Evolutionary conservation across 2,888 invertebrate genomes (phyloP), one percentile per base, ranked within the genome.

Genomic region (Iphiclides podalirius): DNA sequence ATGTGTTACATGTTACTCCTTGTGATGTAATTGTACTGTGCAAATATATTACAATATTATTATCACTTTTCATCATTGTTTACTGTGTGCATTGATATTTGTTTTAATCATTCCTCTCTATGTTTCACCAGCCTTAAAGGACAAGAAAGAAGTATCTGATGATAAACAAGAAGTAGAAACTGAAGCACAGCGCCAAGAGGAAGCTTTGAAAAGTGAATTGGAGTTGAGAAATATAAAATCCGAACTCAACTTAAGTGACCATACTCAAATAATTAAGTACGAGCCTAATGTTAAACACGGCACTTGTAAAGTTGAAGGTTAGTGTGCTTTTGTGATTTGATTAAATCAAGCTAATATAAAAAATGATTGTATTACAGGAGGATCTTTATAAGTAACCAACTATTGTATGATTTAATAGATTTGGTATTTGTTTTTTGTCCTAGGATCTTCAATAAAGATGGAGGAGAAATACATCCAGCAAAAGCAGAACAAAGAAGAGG

Each of bases 391-490:
- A n/a, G n/a, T n/a, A n/a, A n/a, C n/a, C n/a, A n/a, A n/a, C n/a
- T n/a, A n/a, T n/a, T n/a, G n/a, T n/a, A n/a, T n/a, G n/a, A n/a
- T n/a, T n/a, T n/a, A n/a, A n/a, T n/a, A n/a, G n/a, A n/a, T n/a
- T n/a, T n/a, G n/a, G n/a, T n/a, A n/a, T n/a, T n/a, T n/a, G n/a
- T n/a, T 6, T 6, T 28, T 28, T 9, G 8, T 28, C 16, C 1
- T 36, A 17, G 85, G 85, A 0, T 84, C 83, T n/a, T 84, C 89
- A 59, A 89, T 89, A 66, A 89, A 89, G 71, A 89, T 89, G 89
- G 89, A 89, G 68, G 89, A 89, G 62, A 89, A 83, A 64, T 89
- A 86, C 69, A 88, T 89, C 1, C 88, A 89, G 38, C 85, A 89
- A 8, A 80, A 85, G 38, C 78, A 82, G 53, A 79, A 75, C 53